A percentile compares a stretch with the other conserved stretches of the same genome.
These are phyloP conservation scores for Leptestheria dahalacensis DNA, from an alignment of 1,140 invertebrate species.

Conservation along the genomic window DNA sequence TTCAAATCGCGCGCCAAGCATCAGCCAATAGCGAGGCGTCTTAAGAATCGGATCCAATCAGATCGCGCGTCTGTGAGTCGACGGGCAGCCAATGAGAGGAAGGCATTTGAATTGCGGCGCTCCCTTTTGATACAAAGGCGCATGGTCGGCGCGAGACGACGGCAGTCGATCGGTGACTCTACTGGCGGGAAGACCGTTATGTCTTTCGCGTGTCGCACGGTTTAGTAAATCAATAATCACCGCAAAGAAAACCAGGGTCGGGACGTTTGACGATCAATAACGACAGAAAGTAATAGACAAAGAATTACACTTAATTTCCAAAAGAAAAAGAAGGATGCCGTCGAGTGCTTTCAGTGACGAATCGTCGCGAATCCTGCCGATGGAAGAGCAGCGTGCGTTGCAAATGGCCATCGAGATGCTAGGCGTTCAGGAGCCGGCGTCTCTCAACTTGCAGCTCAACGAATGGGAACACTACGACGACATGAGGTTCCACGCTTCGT, in stretches of 20 bases:
- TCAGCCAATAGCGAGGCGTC: not conserved
- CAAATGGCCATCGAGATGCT: conserved; percentile 65
- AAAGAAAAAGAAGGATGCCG: not conserved
- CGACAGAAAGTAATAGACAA: too few relatives aligned
- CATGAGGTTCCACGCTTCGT: conserved; percentile 14
- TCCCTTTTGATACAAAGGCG: not conserved
- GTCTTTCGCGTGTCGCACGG: not conserved
- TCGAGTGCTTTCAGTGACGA: conserved; percentile 3
- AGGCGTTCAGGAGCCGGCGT: conserved; percentile 23
- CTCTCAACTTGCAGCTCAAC: conserved; percentile 52
- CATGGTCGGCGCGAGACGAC: not conserved
- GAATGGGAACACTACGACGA: conserved; percentile 26
- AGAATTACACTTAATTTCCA: not conserved
- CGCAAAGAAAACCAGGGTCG: too few relatives aligned
- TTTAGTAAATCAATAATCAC: too few relatives aligned
- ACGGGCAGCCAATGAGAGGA: not conserved
- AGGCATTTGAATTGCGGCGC: not conserved
- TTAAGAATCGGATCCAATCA: not conserved
- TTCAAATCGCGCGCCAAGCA: not conserved
- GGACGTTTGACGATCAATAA: too few relatives aligned
- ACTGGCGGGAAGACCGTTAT: not conserved
- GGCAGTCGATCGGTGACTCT: not conserved
- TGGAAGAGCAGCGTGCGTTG: conserved; percentile 71
- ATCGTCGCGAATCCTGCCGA: not conserved
- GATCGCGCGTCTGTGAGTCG: not conserved